Evolutionary conservation across 1,140 invertebrate species (phyloP).

Genomic region (Prorops nasuta): DNA sequence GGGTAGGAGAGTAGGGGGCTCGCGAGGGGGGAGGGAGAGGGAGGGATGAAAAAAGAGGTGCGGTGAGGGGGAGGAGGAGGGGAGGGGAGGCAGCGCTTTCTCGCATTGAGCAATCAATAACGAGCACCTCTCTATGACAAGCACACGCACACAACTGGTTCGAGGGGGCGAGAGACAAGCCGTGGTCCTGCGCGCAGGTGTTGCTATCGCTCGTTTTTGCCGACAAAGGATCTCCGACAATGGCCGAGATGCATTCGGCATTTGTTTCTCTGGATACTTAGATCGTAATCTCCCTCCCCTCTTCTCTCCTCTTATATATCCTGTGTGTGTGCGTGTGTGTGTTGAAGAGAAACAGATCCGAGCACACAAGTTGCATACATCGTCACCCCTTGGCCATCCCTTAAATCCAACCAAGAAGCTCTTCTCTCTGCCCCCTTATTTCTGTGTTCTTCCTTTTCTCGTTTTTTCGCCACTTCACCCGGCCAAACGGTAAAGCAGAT

Average conservation of each 20-base stretch:
- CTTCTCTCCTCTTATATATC: slow-evolving; percentile 13
- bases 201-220: neutral
- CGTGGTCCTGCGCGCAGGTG: slow-evolving; percentile 10
- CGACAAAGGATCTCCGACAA: slow-evolving; percentile 14
- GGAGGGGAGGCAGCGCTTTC: slow-evolving; percentile 25
- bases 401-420: too few relatives aligned
- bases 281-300: slow-evolving; percentile 43
- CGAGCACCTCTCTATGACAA: slow-evolving; percentile 30
- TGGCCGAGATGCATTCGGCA: slow-evolving; percentile 38
- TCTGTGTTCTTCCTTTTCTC: too few relatives aligned
- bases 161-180: too few relatives aligned
- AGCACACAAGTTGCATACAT: too few relatives aligned
- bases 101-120: slow-evolving; percentile 33
- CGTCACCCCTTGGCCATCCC: too few relatives aligned
- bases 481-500: too few relatives aligned
- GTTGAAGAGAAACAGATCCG: slow-evolving; percentile 42
- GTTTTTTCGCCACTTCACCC: too few relatives aligned
- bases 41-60: neutral
- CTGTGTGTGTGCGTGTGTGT: slow-evolving; percentile 28
- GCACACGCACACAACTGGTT: too few relatives aligned
- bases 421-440: too few relatives aligned
- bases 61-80: neutral
- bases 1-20: too few relatives aligned
- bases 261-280: slow-evolving; percentile 45
- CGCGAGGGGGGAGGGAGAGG: neutral